A percentile compares a stretch with the other conserved stretches of the same genome.
Evolutionary conservation across 2,797 vertebrate species (phyloP).

Genomic region (Dallia pectoralis): DNA sequence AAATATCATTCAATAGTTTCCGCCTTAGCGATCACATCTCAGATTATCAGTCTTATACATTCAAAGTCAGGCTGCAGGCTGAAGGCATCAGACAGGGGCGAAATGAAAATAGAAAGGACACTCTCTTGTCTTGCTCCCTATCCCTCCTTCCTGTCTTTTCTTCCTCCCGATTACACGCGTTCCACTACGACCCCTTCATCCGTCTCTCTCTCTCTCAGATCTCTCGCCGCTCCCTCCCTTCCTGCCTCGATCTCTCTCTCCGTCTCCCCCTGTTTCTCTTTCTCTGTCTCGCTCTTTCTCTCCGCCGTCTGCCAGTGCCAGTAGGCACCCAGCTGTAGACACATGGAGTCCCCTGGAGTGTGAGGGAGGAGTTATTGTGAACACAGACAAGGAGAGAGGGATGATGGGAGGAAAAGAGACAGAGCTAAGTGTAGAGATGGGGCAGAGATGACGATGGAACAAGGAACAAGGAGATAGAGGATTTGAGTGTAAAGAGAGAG

Average conservation of each 20-base stretch:
- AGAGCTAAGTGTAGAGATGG: background rate
- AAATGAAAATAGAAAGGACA: conserved; percentile 37
- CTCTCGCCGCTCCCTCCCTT: conserved; percentile 22
- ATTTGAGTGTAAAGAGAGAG: background rate
- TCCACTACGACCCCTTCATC: conserved; percentile 39
- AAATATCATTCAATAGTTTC: conserved; percentile 63
- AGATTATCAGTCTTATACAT: conserved; percentile 70
- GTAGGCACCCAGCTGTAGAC: conserved; percentile 65
- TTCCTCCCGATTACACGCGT: conserved; percentile 45
- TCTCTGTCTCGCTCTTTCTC: conserved; percentile 33
- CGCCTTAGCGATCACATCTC: conserved; percentile 61
- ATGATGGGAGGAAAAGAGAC: background rate
- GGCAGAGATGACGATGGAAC: background rate
- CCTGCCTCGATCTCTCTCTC: background rate
- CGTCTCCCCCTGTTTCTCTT: conserved; percentile 5
- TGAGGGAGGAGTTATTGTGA: conserved; percentile 46
- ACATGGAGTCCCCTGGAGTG: conserved; percentile 55
- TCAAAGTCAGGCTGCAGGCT: conserved; percentile 54
- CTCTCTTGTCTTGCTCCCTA: conserved; percentile 41
- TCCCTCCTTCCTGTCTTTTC: conserved; percentile 16
- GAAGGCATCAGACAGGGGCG: conserved; percentile 39
- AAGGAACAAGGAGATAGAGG: background rate
- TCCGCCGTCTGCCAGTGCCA: conserved; percentile 52
- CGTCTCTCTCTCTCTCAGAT: conserved; percentile 1
- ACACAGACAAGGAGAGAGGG: conserved; percentile 17